Conservation (phyloP, 2,888 invertebrate species). For the Chalcosyrphus nemorum region DNA sequence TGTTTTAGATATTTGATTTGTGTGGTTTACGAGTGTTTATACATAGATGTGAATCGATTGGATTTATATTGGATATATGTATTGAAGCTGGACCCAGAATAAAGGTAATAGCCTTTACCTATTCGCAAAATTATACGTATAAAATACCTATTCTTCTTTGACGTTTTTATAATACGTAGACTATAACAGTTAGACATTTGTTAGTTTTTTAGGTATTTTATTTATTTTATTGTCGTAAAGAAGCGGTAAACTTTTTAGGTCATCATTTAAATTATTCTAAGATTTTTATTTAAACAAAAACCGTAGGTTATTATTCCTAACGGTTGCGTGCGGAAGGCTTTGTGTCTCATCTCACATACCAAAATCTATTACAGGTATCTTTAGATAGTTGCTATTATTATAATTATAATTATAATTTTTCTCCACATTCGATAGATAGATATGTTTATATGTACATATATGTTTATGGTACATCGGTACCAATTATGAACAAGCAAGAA, state of each 20-base stretch:
- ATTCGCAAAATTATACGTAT: neutral
- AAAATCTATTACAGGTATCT: too few species aligned
- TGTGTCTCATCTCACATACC: too few species aligned
- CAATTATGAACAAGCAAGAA: conserved; percentile 18
- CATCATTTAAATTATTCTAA: neutral
- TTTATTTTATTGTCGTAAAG: neutral
- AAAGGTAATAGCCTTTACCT: conserved; percentile 17
- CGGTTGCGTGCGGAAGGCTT: neutral
- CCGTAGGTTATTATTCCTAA: conserved; percentile 4
- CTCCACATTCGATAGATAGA: too few species aligned
- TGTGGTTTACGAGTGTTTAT: neutral
- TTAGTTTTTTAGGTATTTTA: neutral
- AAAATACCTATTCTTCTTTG: neutral
- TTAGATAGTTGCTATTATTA: too few species aligned
- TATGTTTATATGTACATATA: too few species aligned
- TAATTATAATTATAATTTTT: too few species aligned
- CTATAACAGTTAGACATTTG: conserved; percentile 2
- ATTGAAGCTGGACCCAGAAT: neutral
- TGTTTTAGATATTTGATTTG: conserved; percentile 1
- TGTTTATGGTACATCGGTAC: conserved; percentile 3
- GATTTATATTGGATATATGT: conserved; percentile 6
- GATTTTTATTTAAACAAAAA: neutral
- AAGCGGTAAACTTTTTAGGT: neutral
- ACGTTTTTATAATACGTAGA: conserved; percentile 18
- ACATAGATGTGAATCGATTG: neutral